These are phyloP conservation scores for Panthera leo DNA, from an alignment of 2,113 vertebrate species.

Conservation along the genomic window DNA sequence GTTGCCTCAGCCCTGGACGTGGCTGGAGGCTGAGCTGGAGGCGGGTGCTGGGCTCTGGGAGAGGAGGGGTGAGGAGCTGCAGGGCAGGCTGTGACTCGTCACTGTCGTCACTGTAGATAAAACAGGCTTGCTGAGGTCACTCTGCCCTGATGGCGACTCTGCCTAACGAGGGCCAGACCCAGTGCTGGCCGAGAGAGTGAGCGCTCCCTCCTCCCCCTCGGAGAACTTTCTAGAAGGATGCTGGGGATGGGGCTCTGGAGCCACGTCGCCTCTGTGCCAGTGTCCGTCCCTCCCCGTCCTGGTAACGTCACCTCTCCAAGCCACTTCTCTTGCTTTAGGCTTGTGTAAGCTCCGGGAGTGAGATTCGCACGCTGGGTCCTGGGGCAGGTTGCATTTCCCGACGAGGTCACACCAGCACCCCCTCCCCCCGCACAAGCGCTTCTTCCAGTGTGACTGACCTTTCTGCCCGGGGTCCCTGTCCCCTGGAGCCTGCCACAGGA, in stretches of 20 bases:
- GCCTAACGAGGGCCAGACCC: not conserved
- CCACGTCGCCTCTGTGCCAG: too few species aligned
- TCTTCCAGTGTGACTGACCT: not conserved
- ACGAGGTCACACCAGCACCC: rapidly evolving
- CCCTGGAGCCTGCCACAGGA: too few species aligned
- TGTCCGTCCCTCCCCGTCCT: rapidly evolving
- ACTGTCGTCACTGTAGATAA: not conserved
- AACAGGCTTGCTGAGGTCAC: not conserved
- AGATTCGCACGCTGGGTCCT: not conserved
- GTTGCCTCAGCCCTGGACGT: not conserved
- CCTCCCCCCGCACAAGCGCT: too few species aligned
- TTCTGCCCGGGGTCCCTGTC: not conserved
- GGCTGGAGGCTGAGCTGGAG: not conserved
- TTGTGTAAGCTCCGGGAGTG: not conserved
- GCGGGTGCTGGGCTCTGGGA: not conserved
- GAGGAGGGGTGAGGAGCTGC: not conserved
- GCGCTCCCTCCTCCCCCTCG: rapidly evolving
- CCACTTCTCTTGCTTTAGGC: not conserved
- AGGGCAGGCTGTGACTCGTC: not conserved
- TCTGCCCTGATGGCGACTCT: not conserved
- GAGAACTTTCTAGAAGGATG: not conserved
- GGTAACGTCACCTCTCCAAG: not conserved
- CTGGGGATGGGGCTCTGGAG: too few species aligned
- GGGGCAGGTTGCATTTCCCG: not conserved
- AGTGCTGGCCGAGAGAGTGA: too few species aligned